Percentiles rank a stretch among this genome's conserved stretches.
Evolutionary conservation across 2,113 vertebrate species (phyloP).

Genomic region (Pseudorhombus dupliciocellatus): DNA sequence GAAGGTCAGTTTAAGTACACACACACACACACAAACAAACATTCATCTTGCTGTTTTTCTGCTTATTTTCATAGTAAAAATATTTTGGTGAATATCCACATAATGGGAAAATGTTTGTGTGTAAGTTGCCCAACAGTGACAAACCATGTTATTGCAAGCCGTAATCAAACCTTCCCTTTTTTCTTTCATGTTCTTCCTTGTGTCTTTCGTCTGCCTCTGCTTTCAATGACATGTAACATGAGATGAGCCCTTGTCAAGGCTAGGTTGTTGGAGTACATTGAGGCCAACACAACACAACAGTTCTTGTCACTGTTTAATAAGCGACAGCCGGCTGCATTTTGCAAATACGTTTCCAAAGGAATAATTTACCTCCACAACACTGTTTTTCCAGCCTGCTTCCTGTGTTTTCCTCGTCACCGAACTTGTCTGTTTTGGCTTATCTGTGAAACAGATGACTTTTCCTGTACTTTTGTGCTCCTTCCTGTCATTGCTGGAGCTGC

Average conservation of each 20-base stretch:
- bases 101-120: too few relatives aligned
- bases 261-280: background rate
- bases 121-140: background rate
- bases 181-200: background rate
- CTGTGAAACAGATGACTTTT: constrained; percentile 16
- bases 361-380: background rate
- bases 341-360: background rate
- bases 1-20: constrained; percentile 85
- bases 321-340: background rate
- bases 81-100: background rate
- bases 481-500: constrained; percentile 18
- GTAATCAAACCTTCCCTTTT: background rate
- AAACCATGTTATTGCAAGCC: background rate
- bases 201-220: background rate
- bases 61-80: background rate
- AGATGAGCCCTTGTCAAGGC: constrained; percentile 1
- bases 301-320: constrained; percentile 17
- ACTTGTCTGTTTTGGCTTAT: constrained; percentile 8
- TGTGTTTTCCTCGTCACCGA: constrained; percentile 7
- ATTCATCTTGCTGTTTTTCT: constrained; percentile 3
- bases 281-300: background rate
- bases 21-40: background rate
- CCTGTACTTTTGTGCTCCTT: constrained; percentile 30
- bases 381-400: constrained; percentile 9
- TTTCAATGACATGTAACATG: background rate